Evolutionary conservation across 2,113 vertebrate genomes (phyloP).

Genomic region (Agapornis roseicollis): DNA sequence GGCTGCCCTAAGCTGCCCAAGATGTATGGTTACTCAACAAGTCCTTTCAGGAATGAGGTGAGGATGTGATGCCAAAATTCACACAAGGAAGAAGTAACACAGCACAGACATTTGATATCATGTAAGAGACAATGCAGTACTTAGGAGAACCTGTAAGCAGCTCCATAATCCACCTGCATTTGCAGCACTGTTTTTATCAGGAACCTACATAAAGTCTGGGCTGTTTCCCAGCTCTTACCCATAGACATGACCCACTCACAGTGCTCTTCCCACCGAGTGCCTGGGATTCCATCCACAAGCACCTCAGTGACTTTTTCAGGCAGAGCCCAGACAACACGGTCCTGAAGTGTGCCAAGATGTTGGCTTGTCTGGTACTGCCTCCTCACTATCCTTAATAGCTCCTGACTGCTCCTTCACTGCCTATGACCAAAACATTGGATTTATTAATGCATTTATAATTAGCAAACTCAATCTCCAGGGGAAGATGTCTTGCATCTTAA

Average conservation of each 20-base stretch:
- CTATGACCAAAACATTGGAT: neutral
- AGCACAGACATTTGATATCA: neutral
- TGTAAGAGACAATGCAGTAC: rapidly evolving
- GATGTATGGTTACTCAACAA: neutral
- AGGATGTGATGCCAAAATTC: neutral
- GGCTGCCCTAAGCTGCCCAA: rapidly evolving
- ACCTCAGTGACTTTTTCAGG: neutral
- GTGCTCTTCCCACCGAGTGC: rapidly evolving
- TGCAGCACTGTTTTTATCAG: neutral
- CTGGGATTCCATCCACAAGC: neutral
- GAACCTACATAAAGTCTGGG: rapidly evolving
- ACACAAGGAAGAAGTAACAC: rapidly evolving
- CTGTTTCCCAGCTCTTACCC: rapidly evolving
- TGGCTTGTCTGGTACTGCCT: neutral
- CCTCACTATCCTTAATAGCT: neutral
- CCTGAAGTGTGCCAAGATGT: neutral
- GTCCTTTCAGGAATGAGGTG: neutral
- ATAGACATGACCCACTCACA: rapidly evolving
- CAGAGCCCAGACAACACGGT: neutral
- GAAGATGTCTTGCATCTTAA: slow-evolving; percentile 28
- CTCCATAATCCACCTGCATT: neutral
- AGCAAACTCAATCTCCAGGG: slow-evolving; percentile 11
- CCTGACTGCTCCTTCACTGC: neutral
- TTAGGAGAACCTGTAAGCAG: neutral
- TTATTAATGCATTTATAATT: slow-evolving; percentile 62